Evolutionary conservation across 1,140 invertebrate genomes (phyloP).

Genomic region (Pantala flavescens): DNA sequence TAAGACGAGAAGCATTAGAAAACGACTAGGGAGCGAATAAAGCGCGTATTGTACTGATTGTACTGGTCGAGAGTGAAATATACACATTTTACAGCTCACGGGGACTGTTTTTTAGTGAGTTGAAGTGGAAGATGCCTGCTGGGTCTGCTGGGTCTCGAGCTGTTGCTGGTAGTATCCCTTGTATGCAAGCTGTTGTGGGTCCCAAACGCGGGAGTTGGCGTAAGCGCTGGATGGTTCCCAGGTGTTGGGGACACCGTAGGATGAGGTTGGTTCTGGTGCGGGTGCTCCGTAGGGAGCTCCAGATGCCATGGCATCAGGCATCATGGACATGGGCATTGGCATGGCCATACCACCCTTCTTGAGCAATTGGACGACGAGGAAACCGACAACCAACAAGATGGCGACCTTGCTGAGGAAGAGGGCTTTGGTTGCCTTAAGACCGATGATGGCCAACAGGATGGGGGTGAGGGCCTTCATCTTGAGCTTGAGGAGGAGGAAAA

Average conservation of each 20-base stretch:
- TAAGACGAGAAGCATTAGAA: not conserved
- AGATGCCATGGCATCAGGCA: slow-evolving; percentile 36
- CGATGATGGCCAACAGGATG: slow-evolving; percentile 63
- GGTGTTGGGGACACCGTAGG: slow-evolving; percentile 47
- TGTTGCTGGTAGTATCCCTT: slow-evolving; percentile 56
- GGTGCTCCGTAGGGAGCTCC: slow-evolving; percentile 45
- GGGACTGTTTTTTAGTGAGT: not conserved
- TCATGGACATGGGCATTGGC: slow-evolving; percentile 43
- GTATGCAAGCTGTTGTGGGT: slow-evolving; percentile 59
- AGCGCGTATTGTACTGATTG: not conserved
- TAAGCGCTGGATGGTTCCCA: slow-evolving; percentile 51
- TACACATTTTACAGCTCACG: not conserved
- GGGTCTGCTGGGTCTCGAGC: not conserved
- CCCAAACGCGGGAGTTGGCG: slow-evolving; percentile 36
- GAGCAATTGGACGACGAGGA: slow-evolving; percentile 62
- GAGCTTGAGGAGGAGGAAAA: slow-evolving; percentile 64
- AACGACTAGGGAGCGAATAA: not conserved
- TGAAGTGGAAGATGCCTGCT: not conserved
- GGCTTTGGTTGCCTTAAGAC: slow-evolving; percentile 70
- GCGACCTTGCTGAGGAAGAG: slow-evolving; percentile 70
- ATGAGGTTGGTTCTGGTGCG: slow-evolving; percentile 48
- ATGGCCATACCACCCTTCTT: slow-evolving; percentile 62
- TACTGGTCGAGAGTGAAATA: not conserved
- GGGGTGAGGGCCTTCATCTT: slow-evolving; percentile 75
- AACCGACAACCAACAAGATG: slow-evolving; percentile 63